phyloP scores from a whole-genome alignment of 2,888 invertebrate species.

The Tortricodes alternella region DNA sequence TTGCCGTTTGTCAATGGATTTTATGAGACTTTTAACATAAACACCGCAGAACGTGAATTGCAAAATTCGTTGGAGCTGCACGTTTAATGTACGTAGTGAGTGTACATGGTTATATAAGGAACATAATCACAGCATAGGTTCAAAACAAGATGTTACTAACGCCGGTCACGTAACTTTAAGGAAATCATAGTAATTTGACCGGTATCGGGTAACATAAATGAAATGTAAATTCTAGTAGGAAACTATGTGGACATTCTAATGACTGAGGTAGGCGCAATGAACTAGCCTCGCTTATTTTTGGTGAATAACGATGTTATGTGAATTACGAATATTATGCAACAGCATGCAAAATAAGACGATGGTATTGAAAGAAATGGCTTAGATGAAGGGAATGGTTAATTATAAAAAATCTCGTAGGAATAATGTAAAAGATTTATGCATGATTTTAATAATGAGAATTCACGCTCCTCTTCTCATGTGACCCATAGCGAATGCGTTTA shows the following conservation, averaged over 20 bases:
- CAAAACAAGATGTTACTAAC: conserved; percentile 6
- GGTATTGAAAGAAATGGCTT: neutral
- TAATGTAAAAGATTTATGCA: neutral
- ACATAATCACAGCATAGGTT: conserved; percentile 9
- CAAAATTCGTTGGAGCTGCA: conserved; percentile 42
- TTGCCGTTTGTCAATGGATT: conserved; percentile 59
- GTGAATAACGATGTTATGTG: neutral
- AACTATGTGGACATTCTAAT: conserved; percentile 1
- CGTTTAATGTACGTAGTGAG: conserved; percentile 41
- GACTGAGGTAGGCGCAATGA: neutral
- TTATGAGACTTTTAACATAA: conserved; percentile 34
- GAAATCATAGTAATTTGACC: conserved; percentile 18
- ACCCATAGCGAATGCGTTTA: conserved; percentile 9
- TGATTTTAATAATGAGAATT: neutral
- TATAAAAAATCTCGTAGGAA: neutral
- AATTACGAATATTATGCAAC: neutral
- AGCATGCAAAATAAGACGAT: neutral
- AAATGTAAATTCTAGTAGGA: conserved; percentile 5
- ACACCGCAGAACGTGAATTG: conserved; percentile 33
- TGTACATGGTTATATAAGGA: conserved; percentile 47
- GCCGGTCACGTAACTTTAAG: conserved; percentile 23
- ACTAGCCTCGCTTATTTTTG: neutral
- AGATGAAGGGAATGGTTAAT: neutral
- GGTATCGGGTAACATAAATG: conserved; percentile 3
- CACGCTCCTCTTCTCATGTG: conserved; percentile 3